A percentile compares a stretch with the other conserved stretches of the same genome.
phyloP scores from a whole-genome alignment of 2,888 invertebrate species.

The Muscina levida region DNA sequence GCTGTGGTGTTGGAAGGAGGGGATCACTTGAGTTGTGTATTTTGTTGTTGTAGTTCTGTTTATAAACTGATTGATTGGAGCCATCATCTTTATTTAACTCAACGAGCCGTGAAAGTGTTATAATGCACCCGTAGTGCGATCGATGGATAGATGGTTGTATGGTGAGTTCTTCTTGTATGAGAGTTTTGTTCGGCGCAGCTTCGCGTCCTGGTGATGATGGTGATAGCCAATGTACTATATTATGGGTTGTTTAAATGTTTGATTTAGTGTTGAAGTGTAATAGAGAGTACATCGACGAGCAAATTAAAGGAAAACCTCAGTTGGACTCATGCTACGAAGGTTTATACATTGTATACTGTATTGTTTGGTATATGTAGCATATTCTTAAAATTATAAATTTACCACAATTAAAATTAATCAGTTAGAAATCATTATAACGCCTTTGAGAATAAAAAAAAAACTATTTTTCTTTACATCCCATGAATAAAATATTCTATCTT shows the following conservation, averaged over 20 bases:
- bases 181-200: conserved; percentile 35
- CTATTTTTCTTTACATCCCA: too few relatives aligned
- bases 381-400: too few relatives aligned
- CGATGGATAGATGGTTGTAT: conserved; percentile 3
- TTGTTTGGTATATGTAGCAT: too few relatives aligned
- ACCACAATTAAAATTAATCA: too few relatives aligned
- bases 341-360: too few relatives aligned
- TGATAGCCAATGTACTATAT: conserved; percentile 35
- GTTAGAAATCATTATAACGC: too few relatives aligned
- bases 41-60: too few relatives aligned
- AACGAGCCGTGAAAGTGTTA: conserved; percentile 80
- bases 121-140: conserved; percentile 73
- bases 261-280: conserved; percentile 40
- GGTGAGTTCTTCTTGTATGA: conserved; percentile 23
- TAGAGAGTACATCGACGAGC: too few relatives aligned
- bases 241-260: conserved; percentile 54
- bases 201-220: conserved; percentile 4
- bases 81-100: conserved; percentile 67
- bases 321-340: too few relatives aligned
- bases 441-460: too few relatives aligned
- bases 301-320: too few relatives aligned
- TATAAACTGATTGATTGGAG: conserved; percentile 63
- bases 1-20: not conserved
- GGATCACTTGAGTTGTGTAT: conserved; percentile 35
- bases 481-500: too few relatives aligned